These are phyloP conservation scores for Lepidotrigona ventralis DNA, from an alignment of 1,140 invertebrate species.

Conservation along the genomic window DNA sequence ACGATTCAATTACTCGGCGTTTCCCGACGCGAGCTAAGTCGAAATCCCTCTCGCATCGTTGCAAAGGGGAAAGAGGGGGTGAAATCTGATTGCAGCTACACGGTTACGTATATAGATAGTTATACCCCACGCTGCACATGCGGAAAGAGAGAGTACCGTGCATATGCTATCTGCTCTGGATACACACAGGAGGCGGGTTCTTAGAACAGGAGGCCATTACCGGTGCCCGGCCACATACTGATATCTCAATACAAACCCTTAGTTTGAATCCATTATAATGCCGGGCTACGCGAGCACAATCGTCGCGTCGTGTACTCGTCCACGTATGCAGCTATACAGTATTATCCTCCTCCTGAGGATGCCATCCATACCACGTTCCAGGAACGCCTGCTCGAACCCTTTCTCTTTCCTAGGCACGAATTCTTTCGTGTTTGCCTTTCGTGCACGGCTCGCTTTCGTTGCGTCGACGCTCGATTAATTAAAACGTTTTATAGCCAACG, in stretches of 20 bases:
- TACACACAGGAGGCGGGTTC: constrained; percentile 70
- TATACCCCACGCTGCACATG: constrained; percentile 25
- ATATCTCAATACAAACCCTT: constrained; percentile 80
- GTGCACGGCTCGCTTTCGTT: neutral
- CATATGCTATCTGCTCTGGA: constrained; percentile 69
- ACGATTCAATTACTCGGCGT: neutral
- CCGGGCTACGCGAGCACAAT: constrained; percentile 62
- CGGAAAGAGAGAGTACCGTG: constrained; percentile 46
- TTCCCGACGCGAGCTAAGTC: neutral
- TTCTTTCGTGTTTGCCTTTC: constrained; percentile 38
- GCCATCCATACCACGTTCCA: constrained; percentile 55
- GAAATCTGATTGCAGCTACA: constrained; percentile 41
- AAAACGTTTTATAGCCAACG: neutral
- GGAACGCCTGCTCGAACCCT: constrained; percentile 49
- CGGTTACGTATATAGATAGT: constrained; percentile 44
- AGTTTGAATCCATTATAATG: constrained; percentile 80
- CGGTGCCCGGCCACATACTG: constrained; percentile 75
- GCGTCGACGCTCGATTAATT: constrained; percentile 11
- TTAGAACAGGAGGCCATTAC: constrained; percentile 78
- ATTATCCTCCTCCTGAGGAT: constrained; percentile 54
- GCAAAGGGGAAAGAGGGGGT: neutral
- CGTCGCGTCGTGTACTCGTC: constrained; percentile 57
- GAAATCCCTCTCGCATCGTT: neutral
- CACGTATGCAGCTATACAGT: constrained; percentile 40
- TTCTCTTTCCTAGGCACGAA: constrained; percentile 50